phyloP scores from a whole-genome alignment of 2,888 invertebrate genomes.

The Abrostola triplasia region DNA sequence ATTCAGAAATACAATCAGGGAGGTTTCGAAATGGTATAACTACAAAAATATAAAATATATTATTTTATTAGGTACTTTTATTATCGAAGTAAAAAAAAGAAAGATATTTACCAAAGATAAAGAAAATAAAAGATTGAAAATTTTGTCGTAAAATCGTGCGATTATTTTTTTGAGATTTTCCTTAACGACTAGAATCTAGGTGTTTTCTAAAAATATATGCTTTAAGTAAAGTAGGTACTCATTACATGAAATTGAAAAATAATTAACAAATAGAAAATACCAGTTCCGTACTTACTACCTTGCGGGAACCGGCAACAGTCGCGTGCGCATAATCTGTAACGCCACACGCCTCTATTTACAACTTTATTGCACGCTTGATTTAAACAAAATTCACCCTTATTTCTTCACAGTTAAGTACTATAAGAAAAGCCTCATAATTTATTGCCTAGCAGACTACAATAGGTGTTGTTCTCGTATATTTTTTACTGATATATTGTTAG shows the following conservation, averaged over 20 bases:
- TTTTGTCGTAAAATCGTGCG: no score
- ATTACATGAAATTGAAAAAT: background rate
- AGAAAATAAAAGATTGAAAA: no score
- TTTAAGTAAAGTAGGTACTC: no score
- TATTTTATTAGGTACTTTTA: no score
- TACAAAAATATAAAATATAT: background rate
- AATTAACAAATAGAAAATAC: constrained; percentile 2
- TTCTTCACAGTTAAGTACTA: background rate
- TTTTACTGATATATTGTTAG: constrained; percentile 59
- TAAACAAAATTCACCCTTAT: constrained; percentile 41
- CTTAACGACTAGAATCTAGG: no score
- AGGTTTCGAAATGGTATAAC: constrained; percentile 15
- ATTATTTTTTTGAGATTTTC: no score
- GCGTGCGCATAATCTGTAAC: constrained; percentile 65
- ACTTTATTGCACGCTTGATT: constrained; percentile 24
- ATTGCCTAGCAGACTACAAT: constrained; percentile 46
- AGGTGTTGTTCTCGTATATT: constrained; percentile 53
- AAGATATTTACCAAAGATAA: no score
- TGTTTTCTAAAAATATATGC: no score
- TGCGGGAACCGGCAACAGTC: constrained; percentile 48
- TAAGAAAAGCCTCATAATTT: background rate
- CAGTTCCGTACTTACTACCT: constrained; percentile 47
- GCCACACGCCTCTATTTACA: constrained; percentile 37
- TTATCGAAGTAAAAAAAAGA: no score
- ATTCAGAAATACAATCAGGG: constrained; percentile 33